Evolutionary conservation across 92 coral and sea anemone genomes (phyloP).

Genomic region (Phenganax subtilis): DNA sequence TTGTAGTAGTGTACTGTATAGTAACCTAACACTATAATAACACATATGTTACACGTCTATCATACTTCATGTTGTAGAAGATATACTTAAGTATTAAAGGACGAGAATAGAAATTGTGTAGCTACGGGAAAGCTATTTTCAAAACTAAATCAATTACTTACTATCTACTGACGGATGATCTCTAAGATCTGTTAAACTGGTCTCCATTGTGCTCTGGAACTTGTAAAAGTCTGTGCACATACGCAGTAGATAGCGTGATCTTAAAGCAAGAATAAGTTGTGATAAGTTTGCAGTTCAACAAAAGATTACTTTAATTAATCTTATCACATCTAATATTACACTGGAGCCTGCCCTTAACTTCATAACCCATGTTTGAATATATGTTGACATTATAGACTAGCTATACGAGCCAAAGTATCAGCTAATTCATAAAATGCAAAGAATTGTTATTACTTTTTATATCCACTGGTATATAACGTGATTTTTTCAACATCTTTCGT

Average conservation of each 20-base stretch:
- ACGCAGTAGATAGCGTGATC: conserved; percentile 93
- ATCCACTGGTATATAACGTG: conserved; percentile 83
- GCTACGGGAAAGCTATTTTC: no score
- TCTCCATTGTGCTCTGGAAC: conserved; percentile 97
- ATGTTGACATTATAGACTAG: no score
- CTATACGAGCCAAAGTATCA: background rate
- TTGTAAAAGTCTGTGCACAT: conserved; percentile 98
- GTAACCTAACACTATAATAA: no score
- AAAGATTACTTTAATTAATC: background rate
- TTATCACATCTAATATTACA: background rate
- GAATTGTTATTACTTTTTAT: conserved; percentile 71
- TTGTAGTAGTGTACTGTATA: no score
- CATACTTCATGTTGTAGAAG: background rate
- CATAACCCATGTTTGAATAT: no score
- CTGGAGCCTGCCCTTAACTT: background rate
- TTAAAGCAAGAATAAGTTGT: conserved; percentile 11
- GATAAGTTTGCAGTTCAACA: background rate
- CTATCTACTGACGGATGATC: conserved; percentile 85
- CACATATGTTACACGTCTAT: no score
- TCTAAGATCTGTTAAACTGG: conserved; percentile 73
- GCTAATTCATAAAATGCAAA: background rate
- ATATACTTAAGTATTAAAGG: no score
- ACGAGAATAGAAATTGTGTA: no score
- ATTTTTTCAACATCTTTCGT: conserved; percentile 86
- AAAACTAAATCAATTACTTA: conserved; percentile 26